Conservation (phyloP, 2,888 invertebrate species). For the Zygogramma bicolorata region DNA sequence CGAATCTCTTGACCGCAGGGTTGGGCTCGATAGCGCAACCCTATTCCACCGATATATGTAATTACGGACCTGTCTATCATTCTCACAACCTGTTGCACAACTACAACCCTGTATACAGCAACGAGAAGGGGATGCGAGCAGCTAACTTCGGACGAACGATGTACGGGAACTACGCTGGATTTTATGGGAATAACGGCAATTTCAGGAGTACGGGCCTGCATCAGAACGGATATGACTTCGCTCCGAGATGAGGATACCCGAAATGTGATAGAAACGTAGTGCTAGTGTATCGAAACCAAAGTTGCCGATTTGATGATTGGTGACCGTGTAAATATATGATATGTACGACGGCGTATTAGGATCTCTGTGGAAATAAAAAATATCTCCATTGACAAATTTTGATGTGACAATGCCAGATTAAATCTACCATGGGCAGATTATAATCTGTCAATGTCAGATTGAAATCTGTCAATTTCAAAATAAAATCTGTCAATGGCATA, state of each 20-base stretch:
- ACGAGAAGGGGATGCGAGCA: conserved; percentile 59
- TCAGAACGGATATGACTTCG: conserved; percentile 61
- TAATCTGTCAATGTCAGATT: no score
- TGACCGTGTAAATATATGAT: no score
- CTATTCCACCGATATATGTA: conserved; percentile 75
- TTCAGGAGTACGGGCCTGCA: conserved; percentile 54
- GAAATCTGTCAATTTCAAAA: no score
- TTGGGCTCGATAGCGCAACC: conserved; percentile 71
- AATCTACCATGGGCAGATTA: no score
- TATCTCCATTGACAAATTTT: no score
- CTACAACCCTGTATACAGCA: conserved; percentile 63
- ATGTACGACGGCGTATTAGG: no score
- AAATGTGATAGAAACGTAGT: background rate
- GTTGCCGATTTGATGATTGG: background rate
- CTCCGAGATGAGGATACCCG: conserved; percentile 34
- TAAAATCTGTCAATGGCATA: no score
- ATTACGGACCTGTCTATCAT: conserved; percentile 78
- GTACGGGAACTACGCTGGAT: conserved; percentile 62
- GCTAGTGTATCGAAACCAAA: background rate
- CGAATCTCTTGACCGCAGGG: conserved; percentile 50
- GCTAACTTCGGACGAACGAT: conserved; percentile 60
- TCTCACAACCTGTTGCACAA: conserved; percentile 66
- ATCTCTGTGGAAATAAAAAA: no score
- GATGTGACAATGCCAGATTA: no score
- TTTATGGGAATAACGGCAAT: conserved; percentile 59